Evolutionary conservation across 2,113 vertebrate genomes (phyloP).

Genomic region (Clinocottus analis): DNA sequence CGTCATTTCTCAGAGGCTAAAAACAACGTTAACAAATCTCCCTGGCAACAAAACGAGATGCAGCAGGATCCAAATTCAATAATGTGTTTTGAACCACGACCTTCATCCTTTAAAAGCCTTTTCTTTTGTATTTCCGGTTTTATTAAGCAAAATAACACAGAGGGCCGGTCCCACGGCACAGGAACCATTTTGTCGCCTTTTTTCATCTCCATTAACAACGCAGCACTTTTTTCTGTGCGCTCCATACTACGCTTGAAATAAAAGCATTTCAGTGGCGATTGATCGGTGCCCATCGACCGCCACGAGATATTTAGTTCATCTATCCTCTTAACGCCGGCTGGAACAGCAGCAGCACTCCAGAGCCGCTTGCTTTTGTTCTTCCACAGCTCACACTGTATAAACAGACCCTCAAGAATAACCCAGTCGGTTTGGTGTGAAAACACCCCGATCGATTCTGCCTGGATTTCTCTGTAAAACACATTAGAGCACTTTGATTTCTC

Average conservation of each 20-base stretch:
- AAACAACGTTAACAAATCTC: not conserved
- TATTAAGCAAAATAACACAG: not conserved
- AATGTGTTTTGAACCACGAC: not conserved
- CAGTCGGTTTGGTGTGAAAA: constrained; percentile 37
- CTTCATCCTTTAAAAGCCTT: not conserved
- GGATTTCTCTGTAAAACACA: constrained; percentile 36
- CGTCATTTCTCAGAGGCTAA: not conserved
- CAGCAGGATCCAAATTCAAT: not conserved
- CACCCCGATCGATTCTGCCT: constrained; percentile 33
- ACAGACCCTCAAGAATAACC: constrained; percentile 42
- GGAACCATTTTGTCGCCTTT: not conserved
- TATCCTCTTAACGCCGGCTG: constrained; percentile 45
- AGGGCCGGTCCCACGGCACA: not conserved
- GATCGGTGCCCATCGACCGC: constrained; percentile 62
- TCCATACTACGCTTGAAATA: constrained; percentile 35
- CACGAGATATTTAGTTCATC: constrained; percentile 62
- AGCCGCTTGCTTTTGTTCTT: constrained; percentile 22
- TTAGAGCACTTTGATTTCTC: constrained; percentile 44
- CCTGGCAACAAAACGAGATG: not conserved
- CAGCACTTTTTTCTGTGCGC: constrained; percentile 16
- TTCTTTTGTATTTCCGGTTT: constrained; percentile 12
- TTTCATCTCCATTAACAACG: constrained; percentile 18
- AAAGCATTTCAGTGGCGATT: constrained; percentile 52
- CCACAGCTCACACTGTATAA: constrained; percentile 41
- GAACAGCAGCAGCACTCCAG: constrained; percentile 39